Base-by-base conservation (phyloP, 2,888 invertebrate species). In the Priapulus caudatus region DNA sequence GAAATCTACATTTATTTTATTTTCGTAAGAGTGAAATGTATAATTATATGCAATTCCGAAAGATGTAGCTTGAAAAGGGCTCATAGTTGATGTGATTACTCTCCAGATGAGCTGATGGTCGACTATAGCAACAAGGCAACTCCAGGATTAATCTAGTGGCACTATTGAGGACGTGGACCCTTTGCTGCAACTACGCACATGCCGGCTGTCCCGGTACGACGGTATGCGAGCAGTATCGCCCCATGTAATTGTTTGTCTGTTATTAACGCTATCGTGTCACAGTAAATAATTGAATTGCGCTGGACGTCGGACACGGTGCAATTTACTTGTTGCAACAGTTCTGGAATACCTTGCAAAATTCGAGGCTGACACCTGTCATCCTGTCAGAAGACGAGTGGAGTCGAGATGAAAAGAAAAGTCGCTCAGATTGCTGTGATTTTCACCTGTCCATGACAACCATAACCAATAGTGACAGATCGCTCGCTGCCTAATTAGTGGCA, bases 361-460 rank as follows among this genome's bases (percentile, higher is more conserved):
- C n/a, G n/a, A 67, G 69, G 57, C 63, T 69, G 23, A 63, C 60
- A 22, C 61, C 65, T 20, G 55, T 56, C 1, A 60, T 57, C 61
- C 79, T 78, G 61, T 74, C 77, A 45, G 69, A n/a, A 77, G 0
- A 82, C 83, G 54, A 81, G 81, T 58, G 82, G 81, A 0, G 74
- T 81, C 2, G 79, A 79, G 63, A 78, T 83, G 18, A 76, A n/a
- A n/a, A n/a, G n/a, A 75, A n/a, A 69, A 80, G 20, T 77, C 77
- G 1, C 74, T 85, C 4, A 82, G 83, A n/a, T n/a, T 1, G 78
- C 81, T 18, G 72, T 87, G 16, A 83, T 63, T 64, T 86, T 15
- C 82, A 83, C 61, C 68, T 87, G 4, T 83, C 84, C 47, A 79
- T 83, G 3, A 79, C 81, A 49, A 81, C 83, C 1, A 77, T 86